These are phyloP conservation scores for Epizoanthus ramosus DNA, from an alignment of 92 coral and sea anemone genomes.

Conservation along the genomic window DNA sequence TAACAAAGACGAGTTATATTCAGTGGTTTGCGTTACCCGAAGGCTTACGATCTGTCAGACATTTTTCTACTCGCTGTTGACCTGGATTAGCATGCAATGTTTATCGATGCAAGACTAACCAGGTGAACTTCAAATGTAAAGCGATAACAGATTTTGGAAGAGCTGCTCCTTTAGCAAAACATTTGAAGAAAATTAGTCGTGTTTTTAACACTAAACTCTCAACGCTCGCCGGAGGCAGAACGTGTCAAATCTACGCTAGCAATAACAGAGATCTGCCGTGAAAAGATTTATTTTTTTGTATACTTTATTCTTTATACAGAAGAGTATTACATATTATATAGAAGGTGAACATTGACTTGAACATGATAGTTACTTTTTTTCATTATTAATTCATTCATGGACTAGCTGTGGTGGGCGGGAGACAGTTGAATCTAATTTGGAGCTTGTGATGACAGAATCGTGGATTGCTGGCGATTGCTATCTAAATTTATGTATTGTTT, in stretches of 20 bases:
- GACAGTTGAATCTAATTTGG: slow-evolving; percentile 68
- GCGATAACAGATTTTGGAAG: neutral
- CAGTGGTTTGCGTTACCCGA: slow-evolving; percentile 13
- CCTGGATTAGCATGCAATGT: slow-evolving; percentile 15
- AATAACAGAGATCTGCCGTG: too few species aligned
- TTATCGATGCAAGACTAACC: neutral
- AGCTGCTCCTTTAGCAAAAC: too few species aligned
- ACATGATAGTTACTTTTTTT: slow-evolving; percentile 51
- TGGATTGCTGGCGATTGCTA: slow-evolving; percentile 65
- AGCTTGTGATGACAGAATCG: slow-evolving; percentile 66
- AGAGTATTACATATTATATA: neutral
- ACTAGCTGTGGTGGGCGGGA: slow-evolving; percentile 64
- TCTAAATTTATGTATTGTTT: slow-evolving; percentile 55
- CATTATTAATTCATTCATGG: slow-evolving; percentile 63
- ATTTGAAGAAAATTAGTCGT: too few species aligned
- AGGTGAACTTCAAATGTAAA: neutral
- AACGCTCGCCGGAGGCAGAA: too few species aligned
- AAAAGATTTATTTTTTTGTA: neutral
- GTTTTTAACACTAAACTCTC: too few species aligned
- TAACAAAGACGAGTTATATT: slow-evolving; percentile 28
- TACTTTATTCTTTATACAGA: neutral
- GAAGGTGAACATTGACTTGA: slow-evolving; percentile 41
- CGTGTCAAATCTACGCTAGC: too few species aligned
- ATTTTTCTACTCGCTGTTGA: slow-evolving; percentile 9
- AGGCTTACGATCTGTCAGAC: slow-evolving; percentile 25